These are phyloP conservation scores for Ypsolopha sequella DNA, from an alignment of 2,888 invertebrate genomes.

Conservation along the genomic window DNA sequence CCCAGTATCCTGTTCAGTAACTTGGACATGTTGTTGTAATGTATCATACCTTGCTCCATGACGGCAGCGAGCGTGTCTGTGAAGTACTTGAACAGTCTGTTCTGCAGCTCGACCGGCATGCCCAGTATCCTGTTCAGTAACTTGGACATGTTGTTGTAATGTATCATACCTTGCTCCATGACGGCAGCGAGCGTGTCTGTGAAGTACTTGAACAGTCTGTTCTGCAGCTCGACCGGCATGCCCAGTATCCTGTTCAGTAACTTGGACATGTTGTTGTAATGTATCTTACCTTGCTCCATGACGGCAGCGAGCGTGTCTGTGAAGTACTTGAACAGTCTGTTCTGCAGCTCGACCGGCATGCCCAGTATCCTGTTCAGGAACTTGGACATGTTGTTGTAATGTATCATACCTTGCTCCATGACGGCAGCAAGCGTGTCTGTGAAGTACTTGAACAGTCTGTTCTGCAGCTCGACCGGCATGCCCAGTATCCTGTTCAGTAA, in stretches of 20 bases:
- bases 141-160: constrained; percentile 94
- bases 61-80: constrained; percentile 94
- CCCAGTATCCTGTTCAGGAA: constrained; percentile 98
- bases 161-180: constrained; percentile 85
- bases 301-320: constrained; percentile 94
- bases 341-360: constrained; percentile 97
- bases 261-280: constrained; percentile 94
- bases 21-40: background rate
- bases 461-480: no score
- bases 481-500: no score
- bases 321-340: constrained; percentile 97
- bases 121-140: constrained; percentile 98
- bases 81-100: constrained; percentile 97
- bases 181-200: constrained; percentile 94
- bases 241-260: constrained; percentile 98
- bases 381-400: constrained; percentile 94
- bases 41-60: constrained; percentile 85
- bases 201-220: constrained; percentile 97
- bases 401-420: constrained; percentile 79
- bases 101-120: constrained; percentile 97
- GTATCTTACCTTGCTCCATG: constrained; percentile 85
- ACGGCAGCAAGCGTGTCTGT: no score
- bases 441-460: no score
- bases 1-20: constrained; percentile 78
- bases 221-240: constrained; percentile 97